These are phyloP conservation scores for Seriola aureovittata DNA, from an alignment of 2,113 vertebrate genomes.

Conservation along the genomic window DNA sequence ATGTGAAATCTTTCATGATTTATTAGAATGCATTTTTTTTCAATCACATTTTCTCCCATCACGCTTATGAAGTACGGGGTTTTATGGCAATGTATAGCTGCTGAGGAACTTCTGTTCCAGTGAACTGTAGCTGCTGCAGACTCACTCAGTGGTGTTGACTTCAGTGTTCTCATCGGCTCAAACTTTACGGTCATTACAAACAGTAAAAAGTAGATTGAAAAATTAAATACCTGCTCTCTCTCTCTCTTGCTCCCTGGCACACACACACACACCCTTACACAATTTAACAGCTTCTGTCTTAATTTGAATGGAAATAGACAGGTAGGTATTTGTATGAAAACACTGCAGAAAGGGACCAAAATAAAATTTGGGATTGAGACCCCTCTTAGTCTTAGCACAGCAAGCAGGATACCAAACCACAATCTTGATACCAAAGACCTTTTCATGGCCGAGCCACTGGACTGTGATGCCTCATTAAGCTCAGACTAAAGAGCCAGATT, in stretches of 20 bases:
- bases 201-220: neutral
- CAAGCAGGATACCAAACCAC: conserved; percentile 33
- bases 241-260: neutral
- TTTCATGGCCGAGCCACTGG: neutral
- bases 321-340: neutral
- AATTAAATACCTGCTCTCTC: neutral
- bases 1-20: conserved; percentile 58
- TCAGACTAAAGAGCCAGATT: conserved; percentile 6
- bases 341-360: neutral
- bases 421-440: neutral
- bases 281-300: neutral
- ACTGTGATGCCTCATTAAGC: conserved; percentile 17
- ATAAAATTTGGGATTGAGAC: conserved; percentile 9
- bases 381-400: neutral
- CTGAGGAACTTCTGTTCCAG: no score
- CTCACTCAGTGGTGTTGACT: neutral
- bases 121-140: neutral
- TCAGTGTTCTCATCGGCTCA: conserved; percentile 12
- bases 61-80: conserved; percentile 32
- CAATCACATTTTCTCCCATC: conserved; percentile 60
- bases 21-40: conserved; percentile 61
- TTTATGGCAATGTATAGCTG: conserved; percentile 34
- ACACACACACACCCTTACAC: neutral
- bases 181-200: conserved; percentile 8
- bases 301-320: neutral